Percentiles rank a stretch among this genome's conserved stretches.
phyloP scores from a whole-genome alignment of 2,113 vertebrate species.

The Ia io region DNA sequence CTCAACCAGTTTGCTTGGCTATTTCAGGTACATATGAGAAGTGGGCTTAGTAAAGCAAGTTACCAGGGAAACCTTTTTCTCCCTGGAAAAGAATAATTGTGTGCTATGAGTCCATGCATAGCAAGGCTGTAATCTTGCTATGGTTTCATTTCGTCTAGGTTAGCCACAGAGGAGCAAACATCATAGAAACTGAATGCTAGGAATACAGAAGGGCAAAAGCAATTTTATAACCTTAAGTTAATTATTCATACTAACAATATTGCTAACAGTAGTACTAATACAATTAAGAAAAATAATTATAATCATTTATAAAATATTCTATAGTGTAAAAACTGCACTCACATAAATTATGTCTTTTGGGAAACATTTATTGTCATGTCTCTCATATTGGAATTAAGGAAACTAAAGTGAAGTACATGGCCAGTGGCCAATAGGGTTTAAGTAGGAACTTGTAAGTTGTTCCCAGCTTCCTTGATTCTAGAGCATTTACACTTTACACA shows the following conservation, averaged over 20 bases:
- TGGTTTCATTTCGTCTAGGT: constrained; percentile 32
- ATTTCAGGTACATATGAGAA: constrained; percentile 35
- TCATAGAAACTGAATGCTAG: neutral
- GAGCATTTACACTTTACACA: neutral
- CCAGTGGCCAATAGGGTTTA: neutral
- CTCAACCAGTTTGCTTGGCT: constrained; percentile 9
- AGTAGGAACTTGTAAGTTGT: neutral
- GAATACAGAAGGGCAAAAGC: neutral
- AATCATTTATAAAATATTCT: neutral
- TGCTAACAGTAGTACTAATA: neutral
- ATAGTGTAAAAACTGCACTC: neutral
- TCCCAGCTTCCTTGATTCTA: neutral
- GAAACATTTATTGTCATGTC: neutral
- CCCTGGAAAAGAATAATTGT: constrained; percentile 36
- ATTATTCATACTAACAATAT: neutral
- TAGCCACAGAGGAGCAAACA: constrained; percentile 13
- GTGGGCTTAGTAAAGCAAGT: neutral
- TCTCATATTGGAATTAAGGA: neutral
- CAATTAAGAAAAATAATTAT: neutral
- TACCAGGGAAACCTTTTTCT: constrained; percentile 54
- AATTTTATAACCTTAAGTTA: neutral
- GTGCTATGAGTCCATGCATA: neutral
- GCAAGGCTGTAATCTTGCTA: constrained; percentile 37
- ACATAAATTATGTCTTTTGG: neutral
- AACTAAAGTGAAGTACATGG: neutral